Percentiles rank a stretch among this genome's conserved stretches.
Evolutionary conservation across 2,888 invertebrate genomes (phyloP).

Genomic region (Drosophila tanythrix): DNA sequence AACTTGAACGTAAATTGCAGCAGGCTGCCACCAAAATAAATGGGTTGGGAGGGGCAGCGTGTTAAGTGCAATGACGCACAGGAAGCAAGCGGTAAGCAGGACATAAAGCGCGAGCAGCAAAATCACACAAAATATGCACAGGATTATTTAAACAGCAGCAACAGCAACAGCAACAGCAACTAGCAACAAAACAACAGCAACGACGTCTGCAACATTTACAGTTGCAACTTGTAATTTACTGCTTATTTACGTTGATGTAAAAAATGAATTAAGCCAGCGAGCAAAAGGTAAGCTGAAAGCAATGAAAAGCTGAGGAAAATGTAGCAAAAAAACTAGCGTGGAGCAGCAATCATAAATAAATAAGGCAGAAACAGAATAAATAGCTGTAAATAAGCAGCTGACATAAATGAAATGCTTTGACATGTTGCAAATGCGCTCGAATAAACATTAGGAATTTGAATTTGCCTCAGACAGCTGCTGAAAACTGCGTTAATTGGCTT

Average conservation of each 20-base stretch:
- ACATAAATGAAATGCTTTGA: conserved; percentile 75
- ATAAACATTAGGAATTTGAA: conserved; percentile 30
- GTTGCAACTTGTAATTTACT: conserved; percentile 71
- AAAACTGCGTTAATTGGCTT: conserved; percentile 47
- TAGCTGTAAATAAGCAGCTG: conserved; percentile 38
- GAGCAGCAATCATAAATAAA: conserved; percentile 56
- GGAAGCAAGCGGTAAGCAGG: conserved; percentile 29
- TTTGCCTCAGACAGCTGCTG: not conserved
- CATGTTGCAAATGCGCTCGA: conserved; percentile 56
- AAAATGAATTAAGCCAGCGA: conserved; percentile 73
- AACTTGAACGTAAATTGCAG: conserved; percentile 35
- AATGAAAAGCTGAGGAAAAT: conserved; percentile 11
- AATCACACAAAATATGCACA: conserved; percentile 44
- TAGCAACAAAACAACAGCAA: conserved; percentile 22
- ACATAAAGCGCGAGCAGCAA: conserved; percentile 37
- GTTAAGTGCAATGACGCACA: conserved; percentile 30
- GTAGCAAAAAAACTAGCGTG: conserved; percentile 8
- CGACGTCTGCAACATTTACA: conserved; percentile 33
- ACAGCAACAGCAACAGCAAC: conserved; percentile 28
- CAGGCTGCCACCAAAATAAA: conserved; percentile 41
- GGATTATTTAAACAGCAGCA: conserved; percentile 34
- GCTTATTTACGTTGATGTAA: conserved; percentile 76
- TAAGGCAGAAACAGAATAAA: conserved; percentile 44
- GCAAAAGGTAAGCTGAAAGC: conserved; percentile 21
- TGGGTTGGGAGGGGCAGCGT: not conserved